Conservation (phyloP, 2,888 invertebrate species). For the Agriopis marginaria region DNA sequence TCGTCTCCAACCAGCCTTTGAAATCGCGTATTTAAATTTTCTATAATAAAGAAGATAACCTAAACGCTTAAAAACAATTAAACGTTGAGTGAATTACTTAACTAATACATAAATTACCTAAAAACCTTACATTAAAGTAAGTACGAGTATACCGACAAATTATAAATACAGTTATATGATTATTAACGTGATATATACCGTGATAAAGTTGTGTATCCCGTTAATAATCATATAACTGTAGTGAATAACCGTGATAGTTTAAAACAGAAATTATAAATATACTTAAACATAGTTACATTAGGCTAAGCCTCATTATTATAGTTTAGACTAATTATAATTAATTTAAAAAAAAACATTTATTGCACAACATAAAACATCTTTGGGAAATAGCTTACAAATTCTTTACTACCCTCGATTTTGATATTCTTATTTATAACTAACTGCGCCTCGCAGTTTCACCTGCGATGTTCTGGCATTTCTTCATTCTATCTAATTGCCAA, state of each 20-base stretch:
- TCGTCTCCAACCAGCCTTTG: too few species aligned
- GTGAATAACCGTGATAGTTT: too few species aligned
- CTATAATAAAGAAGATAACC: not conserved
- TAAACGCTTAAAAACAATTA: not conserved
- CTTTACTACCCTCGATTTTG: slow-evolving; percentile 6
- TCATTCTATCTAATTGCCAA: too few species aligned
- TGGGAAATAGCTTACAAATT: slow-evolving; percentile 28
- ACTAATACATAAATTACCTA: slow-evolving; percentile 6
- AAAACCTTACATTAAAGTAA: slow-evolving; percentile 16
- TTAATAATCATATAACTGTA: too few species aligned
- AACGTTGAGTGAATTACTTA: not conserved
- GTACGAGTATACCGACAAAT: slow-evolving; percentile 31
- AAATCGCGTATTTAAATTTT: too few species aligned
- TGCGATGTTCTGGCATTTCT: not conserved
- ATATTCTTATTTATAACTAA: slow-evolving; percentile 2
- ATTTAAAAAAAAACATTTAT: slow-evolving; percentile 48
- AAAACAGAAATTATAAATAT: slow-evolving; percentile 27
- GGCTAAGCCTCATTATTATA: slow-evolving; percentile 52
- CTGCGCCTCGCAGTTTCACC: not conserved
- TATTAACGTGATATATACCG: too few species aligned
- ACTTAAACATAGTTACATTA: slow-evolving; percentile 39
- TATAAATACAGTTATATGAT: slow-evolving; percentile 14
- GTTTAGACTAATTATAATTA: slow-evolving; percentile 27
- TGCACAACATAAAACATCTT: slow-evolving; percentile 47
- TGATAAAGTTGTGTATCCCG: too few species aligned